These are phyloP conservation scores for Drosophila paranaensis DNA, from an alignment of 2,888 invertebrate genomes.

Conservation along the genomic window DNA sequence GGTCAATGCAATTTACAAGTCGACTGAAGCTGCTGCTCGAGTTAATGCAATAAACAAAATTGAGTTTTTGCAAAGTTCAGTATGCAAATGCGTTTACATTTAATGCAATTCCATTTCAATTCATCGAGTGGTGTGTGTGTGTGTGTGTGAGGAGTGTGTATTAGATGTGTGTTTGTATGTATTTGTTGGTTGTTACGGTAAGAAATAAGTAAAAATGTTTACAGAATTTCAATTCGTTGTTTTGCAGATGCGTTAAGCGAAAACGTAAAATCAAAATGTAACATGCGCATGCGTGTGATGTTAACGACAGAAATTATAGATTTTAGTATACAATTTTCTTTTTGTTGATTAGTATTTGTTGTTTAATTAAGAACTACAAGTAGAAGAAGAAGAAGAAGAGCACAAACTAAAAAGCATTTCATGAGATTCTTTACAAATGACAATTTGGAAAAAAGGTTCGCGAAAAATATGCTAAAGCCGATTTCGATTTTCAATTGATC, in stretches of 20 bases:
- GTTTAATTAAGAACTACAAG: constrained; percentile 57
- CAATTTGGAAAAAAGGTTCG: constrained; percentile 2
- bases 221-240: constrained; percentile 33
- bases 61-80: constrained; percentile 47
- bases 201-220: constrained; percentile 52
- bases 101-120: constrained; percentile 46
- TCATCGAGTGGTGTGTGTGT: constrained; percentile 27
- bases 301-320: constrained; percentile 84
- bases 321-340: constrained; percentile 80
- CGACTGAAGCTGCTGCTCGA: constrained; percentile 15
- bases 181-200: constrained; percentile 29
- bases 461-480: constrained; percentile 30
- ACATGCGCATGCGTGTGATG: constrained; percentile 85
- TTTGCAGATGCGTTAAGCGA: constrained; percentile 69
- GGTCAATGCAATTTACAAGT: constrained; percentile 47
- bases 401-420: constrained; percentile 65
- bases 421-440: constrained; percentile 26
- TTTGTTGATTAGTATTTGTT: constrained; percentile 73
- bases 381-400: constrained; percentile 27
- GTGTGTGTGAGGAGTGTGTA: constrained; percentile 17
- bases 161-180: constrained; percentile 27
- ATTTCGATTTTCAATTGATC: constrained; percentile 17
- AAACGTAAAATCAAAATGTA: constrained; percentile 72
- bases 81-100: constrained; percentile 42
- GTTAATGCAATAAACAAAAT: constrained; percentile 12